Conservation (phyloP, 2,113 vertebrate species). For the Sceloporus undulatus region DNA sequence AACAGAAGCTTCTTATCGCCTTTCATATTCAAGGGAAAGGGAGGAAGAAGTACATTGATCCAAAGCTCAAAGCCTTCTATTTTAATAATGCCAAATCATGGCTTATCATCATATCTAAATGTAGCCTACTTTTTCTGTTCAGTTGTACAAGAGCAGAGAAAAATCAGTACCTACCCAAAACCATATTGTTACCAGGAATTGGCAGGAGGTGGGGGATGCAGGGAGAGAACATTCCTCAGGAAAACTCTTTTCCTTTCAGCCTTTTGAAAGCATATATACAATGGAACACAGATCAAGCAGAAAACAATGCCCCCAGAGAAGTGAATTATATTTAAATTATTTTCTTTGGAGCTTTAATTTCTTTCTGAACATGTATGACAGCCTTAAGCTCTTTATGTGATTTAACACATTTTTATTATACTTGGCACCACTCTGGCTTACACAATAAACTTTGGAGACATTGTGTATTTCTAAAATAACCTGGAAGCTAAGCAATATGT, state of each 20-base stretch:
- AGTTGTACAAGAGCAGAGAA: not conserved
- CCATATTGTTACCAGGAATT: not conserved
- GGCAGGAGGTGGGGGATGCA: not conserved
- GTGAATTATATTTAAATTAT: constrained; percentile 31
- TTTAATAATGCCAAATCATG: not conserved
- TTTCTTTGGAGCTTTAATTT: constrained; percentile 61
- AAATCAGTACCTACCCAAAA: not conserved
- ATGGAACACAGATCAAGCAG: accelerated
- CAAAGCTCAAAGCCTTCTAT: not conserved
- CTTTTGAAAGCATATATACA: constrained; percentile 14
- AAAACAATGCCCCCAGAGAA: constrained; percentile 28
- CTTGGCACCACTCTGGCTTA: constrained; percentile 55
- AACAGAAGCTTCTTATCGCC: not conserved
- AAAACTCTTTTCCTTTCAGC: constrained; percentile 6
- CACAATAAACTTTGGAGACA: constrained; percentile 24
- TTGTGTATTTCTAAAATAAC: constrained; percentile 57
- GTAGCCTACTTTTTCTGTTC: too few species aligned
- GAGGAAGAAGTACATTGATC: not conserved
- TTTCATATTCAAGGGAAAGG: not conserved
- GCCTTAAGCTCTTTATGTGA: constrained; percentile 55
- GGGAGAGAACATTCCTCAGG: not conserved
- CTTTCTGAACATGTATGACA: constrained; percentile 51
- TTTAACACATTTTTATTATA: constrained; percentile 53
- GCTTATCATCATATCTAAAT: not conserved
- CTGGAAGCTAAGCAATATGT: constrained; percentile 47